Evolutionary conservation across 2,113 vertebrate species (phyloP).

Genomic region (Pollimyrus isidori): DNA sequence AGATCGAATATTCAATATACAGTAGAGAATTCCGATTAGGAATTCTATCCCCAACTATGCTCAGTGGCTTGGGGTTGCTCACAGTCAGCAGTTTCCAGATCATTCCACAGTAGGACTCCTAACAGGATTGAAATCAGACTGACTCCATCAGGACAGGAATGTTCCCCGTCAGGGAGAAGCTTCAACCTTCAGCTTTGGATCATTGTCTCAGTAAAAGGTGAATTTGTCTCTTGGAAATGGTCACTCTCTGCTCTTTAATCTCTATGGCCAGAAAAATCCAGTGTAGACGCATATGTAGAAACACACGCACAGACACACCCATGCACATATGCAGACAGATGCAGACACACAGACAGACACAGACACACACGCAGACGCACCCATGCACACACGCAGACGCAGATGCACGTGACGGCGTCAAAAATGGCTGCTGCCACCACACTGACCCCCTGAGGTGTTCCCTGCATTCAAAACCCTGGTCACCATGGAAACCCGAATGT

Average conservation of each 20-base stretch:
- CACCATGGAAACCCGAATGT: slow-evolving; percentile 18
- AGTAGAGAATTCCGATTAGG: neutral
- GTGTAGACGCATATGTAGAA: neutral
- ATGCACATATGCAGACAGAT: neutral
- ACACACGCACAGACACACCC: neutral
- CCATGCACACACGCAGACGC: neutral
- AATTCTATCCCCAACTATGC: neutral
- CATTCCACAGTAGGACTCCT: neutral
- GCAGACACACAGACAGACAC: neutral
- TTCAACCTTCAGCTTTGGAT: neutral
- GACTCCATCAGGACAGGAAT: neutral
- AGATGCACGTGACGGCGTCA: neutral
- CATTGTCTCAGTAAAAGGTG: neutral
- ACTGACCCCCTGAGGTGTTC: neutral
- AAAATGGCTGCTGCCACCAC: neutral
- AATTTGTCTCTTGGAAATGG: neutral
- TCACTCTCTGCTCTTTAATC: neutral
- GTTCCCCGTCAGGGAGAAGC: neutral
- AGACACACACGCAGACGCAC: neutral
- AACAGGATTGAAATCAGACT: neutral
- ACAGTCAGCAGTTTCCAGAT: neutral
- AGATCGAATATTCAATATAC: neutral
- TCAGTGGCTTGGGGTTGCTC: neutral
- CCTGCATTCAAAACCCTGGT: neutral
- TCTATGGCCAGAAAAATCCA: neutral